These are phyloP conservation scores for Acrossocheilus wenchowensis DNA, from an alignment of 2,797 vertebrate species.

Conservation along the genomic window DNA sequence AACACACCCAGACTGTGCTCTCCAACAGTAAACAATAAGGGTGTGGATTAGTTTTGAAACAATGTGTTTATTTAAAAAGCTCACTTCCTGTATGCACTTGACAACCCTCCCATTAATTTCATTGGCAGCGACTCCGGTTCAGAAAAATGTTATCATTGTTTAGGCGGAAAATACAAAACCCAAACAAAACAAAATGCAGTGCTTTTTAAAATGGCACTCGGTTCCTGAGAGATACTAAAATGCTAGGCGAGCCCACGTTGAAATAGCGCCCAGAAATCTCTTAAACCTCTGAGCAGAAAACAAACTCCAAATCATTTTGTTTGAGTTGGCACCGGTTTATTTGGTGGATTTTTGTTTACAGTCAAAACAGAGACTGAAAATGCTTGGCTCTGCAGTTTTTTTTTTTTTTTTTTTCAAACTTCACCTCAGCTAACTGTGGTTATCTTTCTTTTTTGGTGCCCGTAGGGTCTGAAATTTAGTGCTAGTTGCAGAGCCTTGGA, in stretches of 20 bases:
- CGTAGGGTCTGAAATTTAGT: conserved; percentile 68
- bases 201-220: conserved; percentile 66
- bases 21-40: conserved; percentile 83
- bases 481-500: conserved; percentile 70
- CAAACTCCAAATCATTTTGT: conserved; percentile 69
- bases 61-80: conserved; percentile 88
- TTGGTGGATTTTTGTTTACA: conserved; percentile 65
- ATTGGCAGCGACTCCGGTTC: conserved; percentile 75
- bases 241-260: conserved; percentile 65
- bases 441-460: conserved; percentile 66
- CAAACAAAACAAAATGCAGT: conserved; percentile 67
- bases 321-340: conserved; percentile 60
- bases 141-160: conserved; percentile 81
- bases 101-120: conserved; percentile 83
- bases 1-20: conserved; percentile 73
- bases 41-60: conserved; percentile 86
- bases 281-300: conserved; percentile 66
- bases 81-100: conserved; percentile 81
- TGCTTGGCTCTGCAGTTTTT: conserved; percentile 66
- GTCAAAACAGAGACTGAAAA: conserved; percentile 61
- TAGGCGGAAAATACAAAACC: conserved; percentile 67
- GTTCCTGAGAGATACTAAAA: conserved; percentile 76
- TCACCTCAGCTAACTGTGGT: conserved; percentile 66
- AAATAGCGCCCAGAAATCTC: conserved; percentile 67
- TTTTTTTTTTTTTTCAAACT: conserved; percentile 61